Percentiles rank a stretch among this genome's conserved stretches.
Evolutionary conservation across 2,888 invertebrate species (phyloP).

Genomic region (Troides helena): DNA sequence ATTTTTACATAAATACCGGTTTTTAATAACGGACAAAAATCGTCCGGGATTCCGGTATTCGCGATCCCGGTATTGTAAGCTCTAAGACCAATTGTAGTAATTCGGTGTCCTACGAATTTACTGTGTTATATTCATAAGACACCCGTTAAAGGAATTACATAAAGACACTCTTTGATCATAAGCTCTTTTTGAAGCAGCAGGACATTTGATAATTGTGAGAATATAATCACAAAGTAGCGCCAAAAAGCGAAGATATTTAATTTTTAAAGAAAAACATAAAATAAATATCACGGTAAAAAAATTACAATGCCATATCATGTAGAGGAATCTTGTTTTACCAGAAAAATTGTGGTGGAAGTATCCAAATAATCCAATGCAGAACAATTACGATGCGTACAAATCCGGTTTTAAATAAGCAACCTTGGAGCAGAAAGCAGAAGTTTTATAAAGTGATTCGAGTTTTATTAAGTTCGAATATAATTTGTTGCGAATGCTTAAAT

Average conservation of each 20-base stretch:
- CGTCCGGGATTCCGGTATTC: too few species aligned
- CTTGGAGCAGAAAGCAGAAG: conserved; percentile 28
- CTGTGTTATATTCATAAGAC: not conserved
- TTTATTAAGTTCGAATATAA: not conserved
- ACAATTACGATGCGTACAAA: conserved; percentile 19
- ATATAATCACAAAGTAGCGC: not conserved
- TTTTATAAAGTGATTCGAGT: not conserved
- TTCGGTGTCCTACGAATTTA: not conserved
- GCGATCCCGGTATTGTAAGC: too few species aligned
- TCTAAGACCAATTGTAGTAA: not conserved
- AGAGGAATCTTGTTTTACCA: not conserved
- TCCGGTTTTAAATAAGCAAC: conserved; percentile 25
- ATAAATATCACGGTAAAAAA: too few species aligned
- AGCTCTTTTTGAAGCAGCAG: not conserved
- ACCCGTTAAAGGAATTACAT: not conserved
- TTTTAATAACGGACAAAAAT: too few species aligned
- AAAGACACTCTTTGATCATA: not conserved
- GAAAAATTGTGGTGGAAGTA: conserved; percentile 8
- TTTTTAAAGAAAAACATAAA: not conserved
- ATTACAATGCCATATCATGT: too few species aligned
- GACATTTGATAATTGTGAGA: not conserved
- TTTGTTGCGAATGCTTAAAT: not conserved
- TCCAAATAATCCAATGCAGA: conserved; percentile 15
- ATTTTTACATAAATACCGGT: too few species aligned
- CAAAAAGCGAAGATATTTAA: not conserved